Evolutionary conservation across 2,113 vertebrate species (phyloP).

Genomic region (Sapajus apella): DNA sequence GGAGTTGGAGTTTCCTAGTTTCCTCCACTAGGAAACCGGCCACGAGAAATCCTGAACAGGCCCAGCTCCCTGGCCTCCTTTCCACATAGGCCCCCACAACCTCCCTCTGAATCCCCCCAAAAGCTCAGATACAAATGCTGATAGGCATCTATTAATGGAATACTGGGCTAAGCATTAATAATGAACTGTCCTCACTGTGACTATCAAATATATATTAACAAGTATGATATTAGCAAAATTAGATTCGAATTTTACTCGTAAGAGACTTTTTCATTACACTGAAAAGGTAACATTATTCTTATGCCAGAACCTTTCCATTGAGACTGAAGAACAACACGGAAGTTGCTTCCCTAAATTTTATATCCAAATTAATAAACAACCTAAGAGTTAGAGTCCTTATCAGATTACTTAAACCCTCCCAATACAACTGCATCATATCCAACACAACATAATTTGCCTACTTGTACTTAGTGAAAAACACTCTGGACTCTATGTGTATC

Average conservation of each 20-base stretch:
- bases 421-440: fast-evolving
- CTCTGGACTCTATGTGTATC: fast-evolving
- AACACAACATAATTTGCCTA: neutral
- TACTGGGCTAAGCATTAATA: neutral
- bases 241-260: neutral
- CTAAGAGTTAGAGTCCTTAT: neutral
- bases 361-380: neutral
- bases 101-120: too few relatives aligned
- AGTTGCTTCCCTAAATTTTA: neutral
- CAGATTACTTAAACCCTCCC: neutral
- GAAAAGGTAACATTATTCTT: neutral
- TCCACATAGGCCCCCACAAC: neutral
- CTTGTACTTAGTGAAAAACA: neutral
- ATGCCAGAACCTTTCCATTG: neutral
- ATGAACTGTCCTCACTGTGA: neutral
- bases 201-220: neutral
- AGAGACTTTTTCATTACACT: neutral
- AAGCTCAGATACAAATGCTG: neutral
- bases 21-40: neutral
- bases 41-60: neutral
- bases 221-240: neutral
- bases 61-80: neutral
- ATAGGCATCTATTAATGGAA: neutral
- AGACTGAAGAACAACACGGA: neutral
- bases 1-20: neutral